Conservation (phyloP, 2,797 vertebrate species). For the Tapera naevia region DNA sequence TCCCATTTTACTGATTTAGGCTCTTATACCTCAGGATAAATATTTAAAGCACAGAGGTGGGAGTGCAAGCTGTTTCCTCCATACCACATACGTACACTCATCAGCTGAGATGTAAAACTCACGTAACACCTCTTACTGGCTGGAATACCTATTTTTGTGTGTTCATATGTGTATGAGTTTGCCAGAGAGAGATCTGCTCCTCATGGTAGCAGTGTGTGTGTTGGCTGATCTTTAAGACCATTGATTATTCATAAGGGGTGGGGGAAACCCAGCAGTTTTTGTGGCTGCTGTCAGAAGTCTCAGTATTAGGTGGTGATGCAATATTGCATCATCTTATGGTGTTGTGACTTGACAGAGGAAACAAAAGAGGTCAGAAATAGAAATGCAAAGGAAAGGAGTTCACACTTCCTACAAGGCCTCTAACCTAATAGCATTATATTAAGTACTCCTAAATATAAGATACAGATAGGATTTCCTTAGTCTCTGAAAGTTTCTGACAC, state of each 20-base stretch:
- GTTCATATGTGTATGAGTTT: not conserved
- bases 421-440: not conserved
- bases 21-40: not conserved
- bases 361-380: slow-evolving; percentile 39
- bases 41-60: slow-evolving; percentile 43
- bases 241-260: not conserved
- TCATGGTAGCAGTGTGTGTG: not conserved
- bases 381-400: slow-evolving; percentile 10
- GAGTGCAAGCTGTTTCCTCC: slow-evolving; percentile 44
- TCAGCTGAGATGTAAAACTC: slow-evolving; percentile 14
- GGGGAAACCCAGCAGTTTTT: not conserved
- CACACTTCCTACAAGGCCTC: not conserved
- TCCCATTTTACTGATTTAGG: not conserved
- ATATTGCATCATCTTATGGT: slow-evolving; percentile 58
- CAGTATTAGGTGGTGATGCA: slow-evolving; percentile 29
- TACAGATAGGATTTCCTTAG: not conserved
- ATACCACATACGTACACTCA: not conserved
- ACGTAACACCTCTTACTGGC: not conserved
- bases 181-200: not conserved
- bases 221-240: not conserved
- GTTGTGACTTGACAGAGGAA: slow-evolving; percentile 23
- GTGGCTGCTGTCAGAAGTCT: slow-evolving; percentile 6
- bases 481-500: not conserved
- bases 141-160: not conserved
- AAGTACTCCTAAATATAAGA: not conserved